Percentiles rank a stretch among this genome's conserved stretches.
Conservation (phyloP, 2,888 invertebrate genomes). For the Drosophila villosipedis region DNA sequence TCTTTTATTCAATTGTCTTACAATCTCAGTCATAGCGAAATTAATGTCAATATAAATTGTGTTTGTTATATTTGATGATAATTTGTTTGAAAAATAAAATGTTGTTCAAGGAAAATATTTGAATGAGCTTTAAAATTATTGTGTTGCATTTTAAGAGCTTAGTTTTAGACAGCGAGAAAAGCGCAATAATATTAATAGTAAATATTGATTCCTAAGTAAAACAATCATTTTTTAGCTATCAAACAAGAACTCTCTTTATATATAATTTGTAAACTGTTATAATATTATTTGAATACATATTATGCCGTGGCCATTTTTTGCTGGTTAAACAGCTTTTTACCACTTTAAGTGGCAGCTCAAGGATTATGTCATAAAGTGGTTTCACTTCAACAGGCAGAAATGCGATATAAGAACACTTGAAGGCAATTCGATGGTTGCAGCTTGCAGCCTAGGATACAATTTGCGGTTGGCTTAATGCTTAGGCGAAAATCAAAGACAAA, state of each 20-base stretch:
- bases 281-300: not conserved
- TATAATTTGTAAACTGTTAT: not conserved
- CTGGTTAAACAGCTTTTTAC: not conserved
- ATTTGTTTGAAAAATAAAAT: not conserved
- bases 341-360: conserved; percentile 28
- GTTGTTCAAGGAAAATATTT: not conserved
- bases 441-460: not conserved
- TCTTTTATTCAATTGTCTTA: conserved; percentile 12
- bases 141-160: too few species aligned
- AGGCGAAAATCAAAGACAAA: conserved; percentile 75
- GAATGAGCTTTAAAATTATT: not conserved
- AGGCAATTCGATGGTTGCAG: not conserved
- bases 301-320: not conserved
- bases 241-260: not conserved
- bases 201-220: not conserved
- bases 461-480: conserved; percentile 57
- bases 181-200: not conserved
- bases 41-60: not conserved
- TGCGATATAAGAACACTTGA: conserved; percentile 28
- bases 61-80: not conserved
- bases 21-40: not conserved
- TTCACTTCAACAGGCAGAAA: conserved; percentile 15
- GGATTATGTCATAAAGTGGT: conserved; percentile 21
- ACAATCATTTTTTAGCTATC: not conserved
- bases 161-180: not conserved